A percentile compares a stretch with the other conserved stretches of the same genome.
These are phyloP conservation scores for Phalloptychus januarius DNA, from an alignment of 2,797 vertebrate genomes.

Conservation along the genomic window DNA sequence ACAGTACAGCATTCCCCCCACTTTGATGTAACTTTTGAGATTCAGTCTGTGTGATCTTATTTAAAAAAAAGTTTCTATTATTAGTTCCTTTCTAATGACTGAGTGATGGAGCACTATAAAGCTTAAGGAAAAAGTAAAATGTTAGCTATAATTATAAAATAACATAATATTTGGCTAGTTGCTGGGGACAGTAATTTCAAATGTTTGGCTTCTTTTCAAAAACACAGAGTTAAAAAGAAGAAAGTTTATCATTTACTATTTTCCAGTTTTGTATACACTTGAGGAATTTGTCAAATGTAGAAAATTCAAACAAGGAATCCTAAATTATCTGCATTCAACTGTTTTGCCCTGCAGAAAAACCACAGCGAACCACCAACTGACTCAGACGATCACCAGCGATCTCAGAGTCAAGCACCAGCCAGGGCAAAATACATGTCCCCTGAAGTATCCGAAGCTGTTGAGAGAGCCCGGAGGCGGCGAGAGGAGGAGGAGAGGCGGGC, in stretches of 20 bases:
- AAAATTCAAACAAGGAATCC: not conserved
- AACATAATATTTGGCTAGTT: not conserved
- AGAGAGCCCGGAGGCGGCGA: slow-evolving; percentile 89
- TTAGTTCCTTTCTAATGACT: not conserved
- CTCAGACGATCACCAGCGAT: slow-evolving; percentile 85
- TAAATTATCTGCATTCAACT: not conserved
- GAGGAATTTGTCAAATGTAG: not conserved
- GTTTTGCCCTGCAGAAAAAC: slow-evolving; percentile 78
- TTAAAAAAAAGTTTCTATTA: not conserved
- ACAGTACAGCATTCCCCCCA: slow-evolving; percentile 21
- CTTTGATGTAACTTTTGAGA: slow-evolving; percentile 32
- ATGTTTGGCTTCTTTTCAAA: too few species aligned
- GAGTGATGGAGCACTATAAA: not conserved
- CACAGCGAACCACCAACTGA: slow-evolving; percentile 85
- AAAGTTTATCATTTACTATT: not conserved
- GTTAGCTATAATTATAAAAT: slow-evolving; percentile 31
- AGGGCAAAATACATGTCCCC: slow-evolving; percentile 91
- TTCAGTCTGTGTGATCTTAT: slow-evolving; percentile 23
- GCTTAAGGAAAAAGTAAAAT: not conserved
- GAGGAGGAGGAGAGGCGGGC: slow-evolving; percentile 94
- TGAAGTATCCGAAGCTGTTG: slow-evolving; percentile 94
- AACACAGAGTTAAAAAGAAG: not conserved
- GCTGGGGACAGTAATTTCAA: not conserved
- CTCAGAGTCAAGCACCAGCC: slow-evolving; percentile 76
- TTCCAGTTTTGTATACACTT: not conserved